Base-by-base conservation (phyloP, 2,888 invertebrate genomes). In the Masnerella sp. region DNA sequence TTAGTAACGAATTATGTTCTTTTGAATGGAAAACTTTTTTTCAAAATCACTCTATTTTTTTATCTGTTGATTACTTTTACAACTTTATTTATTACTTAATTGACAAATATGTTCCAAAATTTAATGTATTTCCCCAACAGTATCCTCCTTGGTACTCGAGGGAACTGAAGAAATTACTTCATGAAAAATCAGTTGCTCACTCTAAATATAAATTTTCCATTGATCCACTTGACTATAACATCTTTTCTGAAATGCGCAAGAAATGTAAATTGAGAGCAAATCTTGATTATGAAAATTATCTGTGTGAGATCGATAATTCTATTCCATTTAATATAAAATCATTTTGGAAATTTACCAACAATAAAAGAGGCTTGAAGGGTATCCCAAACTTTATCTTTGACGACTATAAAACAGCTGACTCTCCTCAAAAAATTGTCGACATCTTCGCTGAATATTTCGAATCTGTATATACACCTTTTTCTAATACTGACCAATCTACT, bases 61-160 rank as follows among this genome's bases (percentile, higher is more conserved):
- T 28, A 1, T 7, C 28, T n/a, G 28, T 28, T 1, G n/a, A n/a
- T n/a, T 15, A 15, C 7, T 40, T 40, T 17, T 40, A 40, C n/a
- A 7, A 40, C 5, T 15, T 15, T 7, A 1, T 40, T 7, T 40
- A 40, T n/a, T 7, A 14, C 3, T 15, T 40, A 12, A 40, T 40
- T 15, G 40, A 40, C 5, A 40, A 40, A 40, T 15, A 40, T 15
- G 40, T 40, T 5, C 40, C 40, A 7, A 40, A 40, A 12, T 15
- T 5, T 17, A 15, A 7, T 15, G 7, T 4, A 3, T n/a, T 3
- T 7, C 7, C 42, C 5, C n/a, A n/a, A n/a, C n/a, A n/a, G n/a
- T 45, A 28, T 17, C 45, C 45, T 2, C 28, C 12, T 9, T 45
- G 45, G 45, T 25, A 45, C 14, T 25, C 45, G 2, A 5, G 8